Conservation (phyloP, 2,797 vertebrate species). For the Sternarchorhynchus goeldii region DNA sequence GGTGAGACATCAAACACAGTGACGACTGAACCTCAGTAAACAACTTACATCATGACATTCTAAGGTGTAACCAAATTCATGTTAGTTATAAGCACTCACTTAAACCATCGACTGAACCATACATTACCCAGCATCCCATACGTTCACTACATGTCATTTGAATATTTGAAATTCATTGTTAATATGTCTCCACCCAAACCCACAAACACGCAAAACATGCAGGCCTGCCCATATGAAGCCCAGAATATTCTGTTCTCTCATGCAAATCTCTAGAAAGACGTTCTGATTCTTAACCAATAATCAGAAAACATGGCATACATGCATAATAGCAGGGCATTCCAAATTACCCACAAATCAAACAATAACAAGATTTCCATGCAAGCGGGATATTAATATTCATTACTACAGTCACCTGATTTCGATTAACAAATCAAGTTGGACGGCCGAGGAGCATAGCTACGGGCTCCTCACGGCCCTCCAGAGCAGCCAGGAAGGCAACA, state of each 20-base stretch:
- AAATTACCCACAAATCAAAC: too few relatives aligned
- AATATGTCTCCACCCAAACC: too few relatives aligned
- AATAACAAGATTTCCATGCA: not conserved
- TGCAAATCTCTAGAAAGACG: too few relatives aligned
- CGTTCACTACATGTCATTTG: not conserved
- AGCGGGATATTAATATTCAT: not conserved
- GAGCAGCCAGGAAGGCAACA: constrained; percentile 21
- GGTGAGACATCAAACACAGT: not conserved
- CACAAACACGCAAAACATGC: too few relatives aligned
- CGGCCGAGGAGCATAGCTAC: not conserved
- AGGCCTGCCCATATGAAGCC: too few relatives aligned
- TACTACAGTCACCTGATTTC: not conserved
- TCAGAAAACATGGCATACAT: too few relatives aligned
- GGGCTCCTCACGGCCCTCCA: not conserved
- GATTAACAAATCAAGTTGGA: not conserved
- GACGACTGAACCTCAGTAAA: not conserved
- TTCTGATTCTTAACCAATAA: too few relatives aligned
- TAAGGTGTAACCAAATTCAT: not conserved
- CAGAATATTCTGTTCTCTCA: too few relatives aligned
- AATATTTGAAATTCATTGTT: too few relatives aligned
- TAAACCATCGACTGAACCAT: too few relatives aligned
- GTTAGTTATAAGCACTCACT: not conserved
- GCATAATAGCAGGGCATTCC: too few relatives aligned
- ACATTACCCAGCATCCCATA: not conserved
- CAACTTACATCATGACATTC: not conserved